Base-by-base conservation (phyloP, 2,888 invertebrate genomes). In the Hypolimnas misippus region DNA sequence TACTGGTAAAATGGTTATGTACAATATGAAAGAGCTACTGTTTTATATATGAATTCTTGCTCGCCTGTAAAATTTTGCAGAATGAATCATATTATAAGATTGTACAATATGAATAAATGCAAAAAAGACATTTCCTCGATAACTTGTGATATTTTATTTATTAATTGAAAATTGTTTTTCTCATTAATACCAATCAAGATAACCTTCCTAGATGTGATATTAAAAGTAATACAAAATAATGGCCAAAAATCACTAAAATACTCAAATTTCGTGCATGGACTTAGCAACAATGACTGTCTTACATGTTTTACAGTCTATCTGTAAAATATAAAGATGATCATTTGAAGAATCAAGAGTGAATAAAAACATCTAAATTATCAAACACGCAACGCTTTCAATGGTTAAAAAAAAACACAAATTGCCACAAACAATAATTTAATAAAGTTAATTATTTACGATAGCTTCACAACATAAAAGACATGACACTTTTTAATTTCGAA, bases 21-120 rank as follows among this genome's bases (percentile, higher is more conserved):
- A 92, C 87, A 89, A 91, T 91, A 90, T 81, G 89, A 87, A 89
- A 85, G 90, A 91, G 90, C 91, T 91, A 87, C 87, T 87, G 91
- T 92, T 92, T 92, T 92, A 90, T 92, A 92, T 91, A 92, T 91
- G 91, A 92, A 92, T 92, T 92, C 92, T 92, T 91, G 92, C 91
- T 92, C 92, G 92, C 92, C 87, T 92, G 92, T 92, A 92, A 90
- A 90, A 92, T 91, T 92, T 92, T 92, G 92, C 92, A 92, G 92
- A 92, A 92, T 90, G 92, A 83, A 90, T 91, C 90, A 91, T 87
- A 87, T 90, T 89, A 90, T 90, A 92, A 92, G 89, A 92, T 91
- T 92, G 92, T 92, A 92, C 91, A 92, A 91, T 92, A 92, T 90
- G 88, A 92, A 92, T 92, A 92, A 92, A 92, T 90, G 92, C 92